phyloP scores from a whole-genome alignment of 2,888 invertebrate genomes.

The Torymus auratus region DNA sequence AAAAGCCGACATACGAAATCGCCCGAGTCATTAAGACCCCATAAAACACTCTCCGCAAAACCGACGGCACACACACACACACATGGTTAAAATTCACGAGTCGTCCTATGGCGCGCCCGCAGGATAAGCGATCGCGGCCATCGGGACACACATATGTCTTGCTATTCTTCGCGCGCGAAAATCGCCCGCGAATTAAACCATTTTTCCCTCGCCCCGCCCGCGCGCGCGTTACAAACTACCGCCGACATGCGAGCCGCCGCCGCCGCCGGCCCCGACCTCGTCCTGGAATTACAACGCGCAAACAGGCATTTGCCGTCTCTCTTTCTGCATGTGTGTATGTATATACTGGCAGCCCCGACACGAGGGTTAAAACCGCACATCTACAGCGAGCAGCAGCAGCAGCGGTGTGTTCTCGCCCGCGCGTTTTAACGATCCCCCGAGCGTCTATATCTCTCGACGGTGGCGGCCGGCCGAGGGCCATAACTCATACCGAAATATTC shows the following conservation, averaged over 20 bases:
- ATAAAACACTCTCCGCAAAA: no score
- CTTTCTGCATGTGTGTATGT: no score
- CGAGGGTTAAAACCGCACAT: constrained; percentile 6
- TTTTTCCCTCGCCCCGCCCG: constrained; percentile 12
- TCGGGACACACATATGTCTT: no score
- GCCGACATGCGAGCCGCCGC: constrained; percentile 6
- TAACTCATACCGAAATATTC: constrained; percentile 73
- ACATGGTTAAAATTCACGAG: no score
- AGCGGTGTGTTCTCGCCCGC: background rate
- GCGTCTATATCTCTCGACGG: background rate
- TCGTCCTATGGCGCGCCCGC: no score
- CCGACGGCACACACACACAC: no score
- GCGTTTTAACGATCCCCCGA: constrained; percentile 49
- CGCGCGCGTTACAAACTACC: background rate
- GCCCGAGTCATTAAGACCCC: no score
- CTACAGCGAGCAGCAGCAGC: background rate
- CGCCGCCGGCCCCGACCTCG: background rate
- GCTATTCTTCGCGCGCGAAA: background rate
- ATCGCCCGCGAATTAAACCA: constrained; percentile 18
- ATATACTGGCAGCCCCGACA: background rate
- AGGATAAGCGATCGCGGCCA: no score
- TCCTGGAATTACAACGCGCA: constrained; percentile 11
- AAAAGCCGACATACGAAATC: no score
- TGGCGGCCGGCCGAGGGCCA: constrained; percentile 60
- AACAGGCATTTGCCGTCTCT: background rate